A percentile compares a stretch with the other conserved stretches of the same genome.
Conservation (phyloP, 2,113 vertebrate genomes). For the Catharus bicknelli region DNA sequence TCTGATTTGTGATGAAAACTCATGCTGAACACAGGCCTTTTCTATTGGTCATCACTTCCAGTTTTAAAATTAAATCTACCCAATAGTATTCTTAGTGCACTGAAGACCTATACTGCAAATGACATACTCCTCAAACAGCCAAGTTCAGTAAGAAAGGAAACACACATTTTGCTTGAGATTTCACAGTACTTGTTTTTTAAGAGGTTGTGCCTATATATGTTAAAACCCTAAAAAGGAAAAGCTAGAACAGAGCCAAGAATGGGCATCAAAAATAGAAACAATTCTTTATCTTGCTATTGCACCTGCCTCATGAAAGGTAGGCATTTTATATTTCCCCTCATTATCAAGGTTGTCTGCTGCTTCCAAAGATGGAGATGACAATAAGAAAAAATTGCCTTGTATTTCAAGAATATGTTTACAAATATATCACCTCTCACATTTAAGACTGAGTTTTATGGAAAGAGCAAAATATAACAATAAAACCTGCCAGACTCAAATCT, state of each 20-base stretch:
- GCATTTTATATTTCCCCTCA: background rate
- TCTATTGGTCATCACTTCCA: background rate
- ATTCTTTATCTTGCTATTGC: background rate
- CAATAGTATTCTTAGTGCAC: background rate
- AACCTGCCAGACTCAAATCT: slow-evolving; percentile 15
- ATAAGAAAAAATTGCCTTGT: background rate
- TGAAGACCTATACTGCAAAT: background rate
- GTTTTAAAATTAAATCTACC: background rate
- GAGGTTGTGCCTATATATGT: background rate
- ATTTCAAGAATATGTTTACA: background rate
- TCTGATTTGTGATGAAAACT: background rate
- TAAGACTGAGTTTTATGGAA: background rate
- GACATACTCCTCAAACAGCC: background rate
- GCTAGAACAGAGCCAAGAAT: background rate
- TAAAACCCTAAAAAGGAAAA: background rate
- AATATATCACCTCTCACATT: background rate
- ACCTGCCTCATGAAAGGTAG: background rate
- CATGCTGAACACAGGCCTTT: background rate
- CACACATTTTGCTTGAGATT: background rate
- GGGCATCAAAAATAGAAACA: background rate
- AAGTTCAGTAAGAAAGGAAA: background rate
- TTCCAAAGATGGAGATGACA: background rate
- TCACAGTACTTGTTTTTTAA: background rate
- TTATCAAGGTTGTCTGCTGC: background rate
- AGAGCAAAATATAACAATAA: background rate